phyloP scores from a whole-genome alignment of 2,888 invertebrate species.

The Hydroisotoma schaefferi region DNA sequence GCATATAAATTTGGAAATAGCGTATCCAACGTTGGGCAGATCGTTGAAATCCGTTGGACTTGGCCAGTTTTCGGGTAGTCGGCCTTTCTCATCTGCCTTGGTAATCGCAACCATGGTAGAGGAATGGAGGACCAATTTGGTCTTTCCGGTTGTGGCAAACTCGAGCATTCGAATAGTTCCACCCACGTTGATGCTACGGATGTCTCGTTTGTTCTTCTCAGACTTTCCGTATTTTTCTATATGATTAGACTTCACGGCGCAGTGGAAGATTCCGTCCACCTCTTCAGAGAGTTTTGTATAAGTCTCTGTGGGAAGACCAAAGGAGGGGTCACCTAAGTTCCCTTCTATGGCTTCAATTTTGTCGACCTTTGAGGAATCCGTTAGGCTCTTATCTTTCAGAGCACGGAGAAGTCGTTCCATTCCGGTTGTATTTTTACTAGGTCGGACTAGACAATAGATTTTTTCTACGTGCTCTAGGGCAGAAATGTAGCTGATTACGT shows the following conservation, averaged over 20 bases:
- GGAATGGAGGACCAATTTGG: constrained; percentile 30
- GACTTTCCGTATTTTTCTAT: constrained; percentile 10
- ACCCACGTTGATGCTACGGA: constrained; percentile 29
- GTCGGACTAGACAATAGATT: constrained; percentile 12
- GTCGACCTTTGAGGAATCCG: neutral
- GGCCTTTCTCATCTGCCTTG: constrained; percentile 12
- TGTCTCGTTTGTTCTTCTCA: constrained; percentile 14
- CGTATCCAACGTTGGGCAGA: constrained; percentile 29
- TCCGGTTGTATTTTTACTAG: neutral
- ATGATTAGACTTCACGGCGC: constrained; percentile 18
- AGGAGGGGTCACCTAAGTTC: constrained; percentile 9
- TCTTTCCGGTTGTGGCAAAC: constrained; percentile 25
- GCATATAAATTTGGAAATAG: constrained; percentile 30
- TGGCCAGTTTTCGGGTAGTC: constrained; percentile 25
- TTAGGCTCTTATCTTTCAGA: constrained; percentile 5
- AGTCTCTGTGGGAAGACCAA: constrained; percentile 6
- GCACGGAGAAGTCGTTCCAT: constrained; percentile 1
- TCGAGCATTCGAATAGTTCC: constrained; percentile 30
- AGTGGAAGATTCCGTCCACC: constrained; percentile 15
- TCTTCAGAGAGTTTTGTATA: constrained; percentile 10
- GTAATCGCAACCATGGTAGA: constrained; percentile 26
- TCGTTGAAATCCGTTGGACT: constrained; percentile 7
- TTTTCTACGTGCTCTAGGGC: neutral
- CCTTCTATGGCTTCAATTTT: constrained; percentile 2
- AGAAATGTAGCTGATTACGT: constrained; percentile 8